A percentile compares a stretch with the other conserved stretches of the same genome.
Conservation (phyloP, 2,797 vertebrate species). For the Danio aesculapii region DNA sequence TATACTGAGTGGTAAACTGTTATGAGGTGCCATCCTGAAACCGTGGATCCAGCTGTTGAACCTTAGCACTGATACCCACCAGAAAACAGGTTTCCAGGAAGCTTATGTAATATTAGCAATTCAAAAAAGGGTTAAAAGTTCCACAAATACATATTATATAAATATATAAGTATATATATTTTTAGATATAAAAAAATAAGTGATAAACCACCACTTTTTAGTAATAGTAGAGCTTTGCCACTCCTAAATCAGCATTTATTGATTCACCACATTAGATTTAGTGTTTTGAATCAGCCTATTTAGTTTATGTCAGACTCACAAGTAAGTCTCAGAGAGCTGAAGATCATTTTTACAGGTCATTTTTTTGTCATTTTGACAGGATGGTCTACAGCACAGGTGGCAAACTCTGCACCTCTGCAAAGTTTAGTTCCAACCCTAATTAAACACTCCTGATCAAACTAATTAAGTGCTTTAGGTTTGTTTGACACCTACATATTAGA, state of each 20-base stretch:
- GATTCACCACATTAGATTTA: neutral
- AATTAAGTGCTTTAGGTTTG: too few relatives aligned
- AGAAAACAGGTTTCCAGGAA: constrained; percentile 1
- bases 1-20: constrained; percentile 1
- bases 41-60: neutral
- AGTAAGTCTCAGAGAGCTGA: too few relatives aligned
- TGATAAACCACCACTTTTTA: neutral
- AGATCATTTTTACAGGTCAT: too few relatives aligned
- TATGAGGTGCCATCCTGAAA: neutral
- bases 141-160: neutral
- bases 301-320: too few relatives aligned
- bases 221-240: neutral
- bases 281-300: neutral
- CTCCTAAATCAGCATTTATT: neutral
- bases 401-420: too few relatives aligned
- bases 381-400: too few relatives aligned
- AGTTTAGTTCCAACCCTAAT: too few relatives aligned
- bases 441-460: too few relatives aligned
- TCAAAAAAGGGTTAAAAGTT: neutral
- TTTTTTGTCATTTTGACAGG: too few relatives aligned
- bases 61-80: neutral
- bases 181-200: too few relatives aligned
- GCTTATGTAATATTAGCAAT: neutral
- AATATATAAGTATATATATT: too few relatives aligned
- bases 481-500: too few relatives aligned